Conservation (phyloP, 2,113 vertebrate species). For the Triplophysa siluroides region DNA sequence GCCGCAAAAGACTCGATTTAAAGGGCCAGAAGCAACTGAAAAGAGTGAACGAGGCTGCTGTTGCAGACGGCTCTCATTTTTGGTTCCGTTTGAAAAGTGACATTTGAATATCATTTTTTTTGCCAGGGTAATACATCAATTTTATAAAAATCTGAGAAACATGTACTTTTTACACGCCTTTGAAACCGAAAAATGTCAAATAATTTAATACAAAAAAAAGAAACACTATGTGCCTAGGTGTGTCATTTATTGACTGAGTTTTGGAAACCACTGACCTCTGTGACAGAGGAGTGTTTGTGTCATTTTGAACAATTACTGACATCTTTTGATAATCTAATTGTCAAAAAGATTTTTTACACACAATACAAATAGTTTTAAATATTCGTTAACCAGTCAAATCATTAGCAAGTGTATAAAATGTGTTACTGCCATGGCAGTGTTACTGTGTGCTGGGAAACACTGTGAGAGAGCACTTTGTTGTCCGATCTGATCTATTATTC, state of each 20-base stretch:
- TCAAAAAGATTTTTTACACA: not conserved
- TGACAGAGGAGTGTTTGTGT: not conserved
- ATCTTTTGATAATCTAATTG: slow-evolving; percentile 4
- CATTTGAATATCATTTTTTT: not conserved
- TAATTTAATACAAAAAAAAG: not conserved
- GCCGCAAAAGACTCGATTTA: slow-evolving; percentile 58
- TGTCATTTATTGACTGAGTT: not conserved
- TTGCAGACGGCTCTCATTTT: not conserved
- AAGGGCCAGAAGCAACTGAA: slow-evolving; percentile 53
- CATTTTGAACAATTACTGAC: slow-evolving; percentile 11
- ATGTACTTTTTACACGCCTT: not conserved
- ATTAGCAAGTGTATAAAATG: slow-evolving; percentile 1
- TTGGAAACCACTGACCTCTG: slow-evolving; percentile 16
- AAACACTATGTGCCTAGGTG: not conserved
- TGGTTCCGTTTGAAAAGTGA: not conserved
- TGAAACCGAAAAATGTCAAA: not conserved
- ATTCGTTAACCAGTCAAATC: not conserved
- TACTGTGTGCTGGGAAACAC: slow-evolving; percentile 11
- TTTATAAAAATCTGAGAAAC: not conserved
- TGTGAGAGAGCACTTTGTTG: slow-evolving; percentile 31
- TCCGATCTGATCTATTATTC: slow-evolving; percentile 55
- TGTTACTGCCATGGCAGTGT: not conserved
- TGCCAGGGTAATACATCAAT: not conserved
- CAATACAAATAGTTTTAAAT: not conserved
- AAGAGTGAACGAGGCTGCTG: not conserved